Evolutionary conservation across 2,113 vertebrate species (phyloP), one percentile per base, ranked within the genome.

Genomic region (Callochromis pleurospilus): DNA sequence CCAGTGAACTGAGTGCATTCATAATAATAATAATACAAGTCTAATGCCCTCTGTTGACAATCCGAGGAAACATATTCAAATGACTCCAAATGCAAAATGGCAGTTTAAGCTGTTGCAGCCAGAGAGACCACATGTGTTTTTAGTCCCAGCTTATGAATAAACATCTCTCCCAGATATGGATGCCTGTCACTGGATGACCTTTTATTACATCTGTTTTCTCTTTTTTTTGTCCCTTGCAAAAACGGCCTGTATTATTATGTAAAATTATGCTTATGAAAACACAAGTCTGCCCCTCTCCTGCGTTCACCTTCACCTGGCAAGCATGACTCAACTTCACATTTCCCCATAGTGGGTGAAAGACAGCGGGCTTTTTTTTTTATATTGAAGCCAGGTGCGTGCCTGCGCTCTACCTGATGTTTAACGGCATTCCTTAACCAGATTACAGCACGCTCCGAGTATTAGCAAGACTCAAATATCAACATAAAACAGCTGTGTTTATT

Each of bases 251-350:
- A 95, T 97, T 96, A 97, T 96, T 96, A 97, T 97, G 96, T 96
- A 97, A 97, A 97, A 95, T 95, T 97, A 97, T 97, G 94, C 96
- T 95, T 96, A 95, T 95, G 94, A 97, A 97, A 97, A 97, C 96
- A 96, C 51, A 94, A 92, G 92, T 88, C 86, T 94, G 91, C 93
- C 92, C 91, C 93, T 87, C 90, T 94, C 88, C 86, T 92, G 88
- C 54, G 47, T 92, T 96, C 92, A 96, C 96, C 95, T 96, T 97
- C 96, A 96, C 95, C 95, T 96, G 95, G 94, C 88, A 86, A 95
- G 91, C 91, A 95, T 92, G 96, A 96, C 91, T 96, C 91, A 96
- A 95, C 94, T 93, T 94, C 91, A 86, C 81, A 86, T 96, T 96
- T 94, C 87, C 87, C 90, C 90, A 68, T 36, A 53, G 90, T 85